Conservation (phyloP, 2,888 invertebrate species). For the Drosophila cognata region DNA sequence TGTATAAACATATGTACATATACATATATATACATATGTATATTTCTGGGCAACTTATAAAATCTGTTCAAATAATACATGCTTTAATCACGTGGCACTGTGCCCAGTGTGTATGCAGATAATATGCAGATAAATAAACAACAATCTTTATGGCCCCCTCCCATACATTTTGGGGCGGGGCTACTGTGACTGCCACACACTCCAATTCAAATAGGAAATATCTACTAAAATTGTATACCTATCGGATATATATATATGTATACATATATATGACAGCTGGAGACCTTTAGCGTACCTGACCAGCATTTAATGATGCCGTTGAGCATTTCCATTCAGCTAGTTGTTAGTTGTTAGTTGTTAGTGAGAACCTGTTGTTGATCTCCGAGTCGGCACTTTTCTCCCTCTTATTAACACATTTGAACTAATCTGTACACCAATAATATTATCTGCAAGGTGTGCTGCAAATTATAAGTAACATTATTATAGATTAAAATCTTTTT, state of each 20-base stretch:
- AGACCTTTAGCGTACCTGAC: conserved; percentile 7
- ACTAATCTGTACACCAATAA: not conserved
- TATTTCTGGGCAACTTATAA: conserved; percentile 35
- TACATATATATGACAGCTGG: not conserved
- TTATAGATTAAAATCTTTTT: conserved; percentile 1
- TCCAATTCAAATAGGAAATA: conserved; percentile 10
- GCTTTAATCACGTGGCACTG: conserved; percentile 51
- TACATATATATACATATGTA: not conserved
- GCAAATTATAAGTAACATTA: conserved; percentile 5
- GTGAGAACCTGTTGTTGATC: conserved; percentile 11
- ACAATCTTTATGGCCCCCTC: conserved; percentile 65
- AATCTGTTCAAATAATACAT: conserved; percentile 68
- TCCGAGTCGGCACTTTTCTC: not conserved
- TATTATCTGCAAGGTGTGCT: conserved; percentile 1
- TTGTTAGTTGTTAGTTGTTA: not conserved
- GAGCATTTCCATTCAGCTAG: not conserved
- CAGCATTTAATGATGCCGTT: conserved; percentile 13
- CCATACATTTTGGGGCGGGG: conserved; percentile 30
- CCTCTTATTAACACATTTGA: conserved; percentile 7
- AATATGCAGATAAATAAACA: conserved; percentile 56
- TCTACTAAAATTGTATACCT: conserved; percentile 11
- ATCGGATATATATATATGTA: not conserved
- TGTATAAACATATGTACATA: conserved; percentile 13
- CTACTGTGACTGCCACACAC: conserved; percentile 16
- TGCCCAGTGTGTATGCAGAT: conserved; percentile 16